phyloP scores from a whole-genome alignment of 2,113 vertebrate genomes.

The Catharus fuscescens region DNA sequence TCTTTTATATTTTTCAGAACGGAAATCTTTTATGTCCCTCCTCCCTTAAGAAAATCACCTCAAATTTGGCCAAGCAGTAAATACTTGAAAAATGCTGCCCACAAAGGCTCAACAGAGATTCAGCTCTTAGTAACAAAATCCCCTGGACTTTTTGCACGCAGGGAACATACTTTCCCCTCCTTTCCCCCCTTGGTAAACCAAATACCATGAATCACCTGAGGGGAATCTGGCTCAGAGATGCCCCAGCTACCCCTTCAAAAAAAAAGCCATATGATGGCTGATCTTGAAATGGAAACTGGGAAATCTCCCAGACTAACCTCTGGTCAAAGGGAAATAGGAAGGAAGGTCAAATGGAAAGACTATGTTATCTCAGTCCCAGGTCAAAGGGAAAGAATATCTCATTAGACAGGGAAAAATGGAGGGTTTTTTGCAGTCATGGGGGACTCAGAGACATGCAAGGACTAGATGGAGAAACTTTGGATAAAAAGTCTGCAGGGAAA shows the following conservation, averaged over 20 bases:
- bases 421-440: fast-evolving
- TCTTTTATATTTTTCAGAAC: background rate
- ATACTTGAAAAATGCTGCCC: background rate
- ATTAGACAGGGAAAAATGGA: background rate
- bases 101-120: background rate
- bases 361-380: background rate
- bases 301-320: background rate
- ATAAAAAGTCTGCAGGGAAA: background rate
- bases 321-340: background rate
- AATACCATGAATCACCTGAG: background rate
- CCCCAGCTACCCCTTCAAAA: background rate
- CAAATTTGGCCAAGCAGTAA: background rate
- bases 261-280: fast-evolving
- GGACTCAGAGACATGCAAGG: background rate
- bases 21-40: background rate
- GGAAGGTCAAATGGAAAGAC: background rate
- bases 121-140: background rate
- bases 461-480: background rate
- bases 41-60: background rate
- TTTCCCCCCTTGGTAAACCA: background rate
- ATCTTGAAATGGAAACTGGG: background rate
- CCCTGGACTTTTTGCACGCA: background rate
- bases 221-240: background rate
- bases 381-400: background rate
- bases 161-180: background rate